Conservation (phyloP, 2,888 invertebrate species). For the Caradrina clavipalpis region DNA sequence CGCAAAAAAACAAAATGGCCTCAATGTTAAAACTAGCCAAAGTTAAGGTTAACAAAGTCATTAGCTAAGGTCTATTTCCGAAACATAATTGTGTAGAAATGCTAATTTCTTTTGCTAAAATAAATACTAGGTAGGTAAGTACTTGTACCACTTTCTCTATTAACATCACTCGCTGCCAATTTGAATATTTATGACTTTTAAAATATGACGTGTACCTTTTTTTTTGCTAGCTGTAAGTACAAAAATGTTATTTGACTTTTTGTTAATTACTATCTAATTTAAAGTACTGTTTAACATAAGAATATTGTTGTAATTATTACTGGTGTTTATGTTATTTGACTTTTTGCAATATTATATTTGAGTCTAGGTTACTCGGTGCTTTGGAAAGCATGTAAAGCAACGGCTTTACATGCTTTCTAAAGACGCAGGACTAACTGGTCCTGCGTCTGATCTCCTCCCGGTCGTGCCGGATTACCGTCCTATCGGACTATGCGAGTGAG, state of each 20-base stretch:
- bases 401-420: too few species aligned
- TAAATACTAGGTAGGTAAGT: conserved; percentile 33
- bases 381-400: too few species aligned
- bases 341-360: too few species aligned
- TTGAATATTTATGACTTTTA: conserved; percentile 43
- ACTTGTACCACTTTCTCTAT: conserved; percentile 53
- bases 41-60: conserved; percentile 56
- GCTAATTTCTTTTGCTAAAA: conserved; percentile 53
- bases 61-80: conserved; percentile 63
- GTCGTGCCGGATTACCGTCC: too few species aligned
- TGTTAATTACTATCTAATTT: conserved; percentile 3
- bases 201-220: neutral
- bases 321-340: too few species aligned
- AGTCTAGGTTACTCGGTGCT: too few species aligned
- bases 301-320: neutral
- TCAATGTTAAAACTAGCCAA: conserved; percentile 32
- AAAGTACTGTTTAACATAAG: conserved; percentile 1
- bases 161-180: conserved; percentile 26
- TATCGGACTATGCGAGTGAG: too few species aligned
- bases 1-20: conserved; percentile 26
- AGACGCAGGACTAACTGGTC: too few species aligned
- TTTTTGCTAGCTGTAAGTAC: conserved; percentile 6
- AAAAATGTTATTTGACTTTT: neutral
- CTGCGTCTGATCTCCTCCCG: too few species aligned
- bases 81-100: conserved; percentile 49